phyloP scores from a whole-genome alignment of 2,888 invertebrate species.

The Erebia palarica region DNA sequence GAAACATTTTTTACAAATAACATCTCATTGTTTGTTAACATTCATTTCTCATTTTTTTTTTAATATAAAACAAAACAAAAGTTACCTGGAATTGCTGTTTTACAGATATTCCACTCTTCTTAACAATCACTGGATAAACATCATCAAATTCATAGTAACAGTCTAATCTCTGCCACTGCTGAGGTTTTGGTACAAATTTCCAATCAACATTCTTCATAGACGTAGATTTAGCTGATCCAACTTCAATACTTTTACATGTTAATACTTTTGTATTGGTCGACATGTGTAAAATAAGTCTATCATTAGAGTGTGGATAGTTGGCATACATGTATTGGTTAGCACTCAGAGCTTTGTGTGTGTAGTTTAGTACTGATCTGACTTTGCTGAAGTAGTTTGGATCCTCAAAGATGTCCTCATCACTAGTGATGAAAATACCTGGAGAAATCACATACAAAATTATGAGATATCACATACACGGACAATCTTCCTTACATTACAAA shows the following conservation, averaged over 20 bases:
- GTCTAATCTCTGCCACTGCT: constrained; percentile 90
- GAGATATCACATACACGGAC: background rate
- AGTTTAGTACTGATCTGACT: constrained; percentile 81
- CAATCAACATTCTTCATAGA: constrained; percentile 87
- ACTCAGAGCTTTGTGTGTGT: constrained; percentile 81
- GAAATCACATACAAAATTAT: constrained; percentile 29
- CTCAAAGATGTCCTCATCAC: constrained; percentile 84
- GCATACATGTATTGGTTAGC: constrained; percentile 84
- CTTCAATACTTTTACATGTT: constrained; percentile 86
- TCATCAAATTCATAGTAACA: constrained; percentile 90
- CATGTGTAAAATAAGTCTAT: constrained; percentile 86
- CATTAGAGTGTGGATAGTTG: constrained; percentile 75
- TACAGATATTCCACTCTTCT: constrained; percentile 84
- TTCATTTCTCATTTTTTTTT: no score
- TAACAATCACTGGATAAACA: constrained; percentile 85
- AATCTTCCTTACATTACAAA: no score
- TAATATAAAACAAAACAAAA: background rate
- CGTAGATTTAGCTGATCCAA: constrained; percentile 65
- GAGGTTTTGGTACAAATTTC: constrained; percentile 87
- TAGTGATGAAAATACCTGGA: constrained; percentile 88
- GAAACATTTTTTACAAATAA: no score
- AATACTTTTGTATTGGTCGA: constrained; percentile 77
- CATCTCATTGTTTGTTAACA: no score
- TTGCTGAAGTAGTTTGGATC: constrained; percentile 81
- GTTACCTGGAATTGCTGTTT: constrained; percentile 87